phyloP scores from a whole-genome alignment of 2,888 invertebrate genomes.

The Apamea epomidion region DNA sequence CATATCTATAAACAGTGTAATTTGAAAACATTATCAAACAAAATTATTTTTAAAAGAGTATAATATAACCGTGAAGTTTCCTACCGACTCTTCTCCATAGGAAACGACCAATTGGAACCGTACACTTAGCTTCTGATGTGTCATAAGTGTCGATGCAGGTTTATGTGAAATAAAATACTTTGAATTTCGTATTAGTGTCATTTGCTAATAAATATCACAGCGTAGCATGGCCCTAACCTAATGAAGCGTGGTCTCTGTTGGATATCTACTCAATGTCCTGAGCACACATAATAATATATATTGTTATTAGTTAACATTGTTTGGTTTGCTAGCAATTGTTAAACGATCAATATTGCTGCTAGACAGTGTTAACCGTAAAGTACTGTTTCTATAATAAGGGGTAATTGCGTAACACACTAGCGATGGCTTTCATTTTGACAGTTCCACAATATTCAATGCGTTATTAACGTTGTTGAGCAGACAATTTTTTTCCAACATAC shows the following conservation, averaged over 20 bases:
- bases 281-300: constrained; percentile 15
- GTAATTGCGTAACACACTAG: too few species aligned
- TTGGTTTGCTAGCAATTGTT: constrained; percentile 20
- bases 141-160: not conserved
- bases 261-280: constrained; percentile 1
- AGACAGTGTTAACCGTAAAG: not conserved
- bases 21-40: not conserved
- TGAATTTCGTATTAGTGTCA: not conserved
- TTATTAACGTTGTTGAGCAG: too few species aligned
- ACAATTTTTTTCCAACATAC: too few species aligned
- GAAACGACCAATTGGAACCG: not conserved
- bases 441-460: too few species aligned
- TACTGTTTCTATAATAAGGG: too few species aligned
- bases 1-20: not conserved
- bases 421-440: too few species aligned
- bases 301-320: constrained; percentile 25
- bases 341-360: constrained; percentile 22
- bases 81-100: not conserved
- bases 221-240: too few species aligned
- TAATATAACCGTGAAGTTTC: not conserved
- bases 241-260: constrained; percentile 3
- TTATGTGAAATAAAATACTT: not conserved
- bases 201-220: not conserved
- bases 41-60: not conserved
- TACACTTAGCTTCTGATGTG: not conserved